These are phyloP conservation scores for Nymphicus hollandicus DNA, from an alignment of 2,113 vertebrate species.

Conservation along the genomic window DNA sequence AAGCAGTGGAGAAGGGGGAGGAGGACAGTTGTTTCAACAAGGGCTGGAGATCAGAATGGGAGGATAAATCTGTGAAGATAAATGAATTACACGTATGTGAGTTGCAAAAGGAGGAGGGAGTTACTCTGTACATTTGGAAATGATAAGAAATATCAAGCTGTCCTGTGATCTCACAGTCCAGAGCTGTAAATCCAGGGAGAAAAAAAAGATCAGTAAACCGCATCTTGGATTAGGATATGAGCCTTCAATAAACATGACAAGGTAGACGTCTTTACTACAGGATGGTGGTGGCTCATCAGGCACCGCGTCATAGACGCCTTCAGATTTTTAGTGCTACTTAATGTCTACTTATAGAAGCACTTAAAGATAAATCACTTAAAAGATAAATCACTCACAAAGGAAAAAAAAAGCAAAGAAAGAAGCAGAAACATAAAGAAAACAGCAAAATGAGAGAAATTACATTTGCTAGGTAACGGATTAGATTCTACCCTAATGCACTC, in stretches of 20 bases:
- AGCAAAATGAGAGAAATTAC: not conserved
- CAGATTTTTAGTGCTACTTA: not conserved
- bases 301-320: not conserved
- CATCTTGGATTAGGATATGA: not conserved
- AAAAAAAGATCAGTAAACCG: not conserved
- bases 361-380: not conserved
- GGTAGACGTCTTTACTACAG: not conserved
- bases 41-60: not conserved
- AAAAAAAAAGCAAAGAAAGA: not conserved
- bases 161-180: not conserved
- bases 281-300: not conserved
- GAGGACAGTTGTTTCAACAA: not conserved
- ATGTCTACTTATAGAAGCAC: not conserved
- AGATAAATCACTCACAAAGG: not conserved
- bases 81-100: not conserved
- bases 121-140: not conserved
- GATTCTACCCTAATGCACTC: not conserved
- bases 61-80: not conserved
- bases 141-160: not conserved
- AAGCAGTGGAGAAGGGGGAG: not conserved
- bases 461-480: not conserved
- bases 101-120: not conserved
- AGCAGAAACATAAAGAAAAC: not conserved
- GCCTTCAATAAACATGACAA: not conserved
- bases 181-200: not conserved